phyloP scores from a whole-genome alignment of 2,113 vertebrate species.

The Lycaon pictus region DNA sequence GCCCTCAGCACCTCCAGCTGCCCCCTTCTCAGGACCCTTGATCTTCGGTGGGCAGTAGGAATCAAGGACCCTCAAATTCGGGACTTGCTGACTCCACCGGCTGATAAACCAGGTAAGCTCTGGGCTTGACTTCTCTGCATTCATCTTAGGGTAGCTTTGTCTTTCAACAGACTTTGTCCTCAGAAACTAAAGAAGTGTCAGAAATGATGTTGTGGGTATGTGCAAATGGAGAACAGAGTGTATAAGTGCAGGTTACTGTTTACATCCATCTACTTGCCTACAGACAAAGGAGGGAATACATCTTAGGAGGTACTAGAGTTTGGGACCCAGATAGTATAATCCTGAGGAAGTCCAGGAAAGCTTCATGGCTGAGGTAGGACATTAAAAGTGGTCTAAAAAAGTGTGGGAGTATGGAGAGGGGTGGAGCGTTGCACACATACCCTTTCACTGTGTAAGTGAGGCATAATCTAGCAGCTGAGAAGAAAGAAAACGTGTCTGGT shows the following conservation, averaged over 20 bases:
- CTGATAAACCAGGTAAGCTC: constrained; percentile 90
- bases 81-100: constrained; percentile 95
- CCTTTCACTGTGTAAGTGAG: neutral
- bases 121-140: neutral
- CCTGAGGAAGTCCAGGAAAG: neutral
- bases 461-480: constrained; percentile 41
- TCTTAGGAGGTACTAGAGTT: neutral
- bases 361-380: neutral
- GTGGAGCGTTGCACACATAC: constrained; percentile 14
- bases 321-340: neutral
- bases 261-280: neutral
- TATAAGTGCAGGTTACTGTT: neutral
- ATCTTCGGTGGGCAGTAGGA: constrained; percentile 97
- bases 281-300: neutral
- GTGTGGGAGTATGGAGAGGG: neutral
- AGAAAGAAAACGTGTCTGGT: constrained; percentile 49
- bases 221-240: neutral
- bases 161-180: neutral
- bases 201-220: neutral
- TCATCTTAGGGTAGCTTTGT: neutral
- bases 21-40: constrained; percentile 97
- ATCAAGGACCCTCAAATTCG: constrained; percentile 97
- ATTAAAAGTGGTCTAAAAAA: neutral
- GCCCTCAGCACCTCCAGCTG: constrained; percentile 97
- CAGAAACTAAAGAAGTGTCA: constrained; percentile 10